Evolutionary conservation across 2,888 invertebrate genomes (phyloP).

Genomic region (Muschampia plurimacula): DNA sequence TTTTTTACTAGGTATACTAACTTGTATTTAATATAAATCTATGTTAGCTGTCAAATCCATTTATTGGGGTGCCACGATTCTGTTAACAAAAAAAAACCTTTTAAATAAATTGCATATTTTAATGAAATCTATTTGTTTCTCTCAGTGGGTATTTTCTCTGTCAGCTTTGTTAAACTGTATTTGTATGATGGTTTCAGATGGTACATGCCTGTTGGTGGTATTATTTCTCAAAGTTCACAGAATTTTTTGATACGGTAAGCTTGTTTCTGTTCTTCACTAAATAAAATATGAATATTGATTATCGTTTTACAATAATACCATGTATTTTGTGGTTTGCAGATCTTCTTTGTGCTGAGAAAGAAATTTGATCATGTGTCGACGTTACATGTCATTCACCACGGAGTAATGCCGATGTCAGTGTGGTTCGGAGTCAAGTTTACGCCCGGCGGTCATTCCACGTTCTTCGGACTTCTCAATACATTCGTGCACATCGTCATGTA

Average conservation of each 20-base stretch:
- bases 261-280: not conserved
- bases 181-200: slow-evolving; percentile 86
- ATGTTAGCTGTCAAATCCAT: no score
- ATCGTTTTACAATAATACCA: not conserved
- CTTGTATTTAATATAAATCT: no score
- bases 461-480: slow-evolving; percentile 97
- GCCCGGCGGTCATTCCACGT: slow-evolving; percentile 97
- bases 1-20: no score
- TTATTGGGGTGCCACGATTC: no score
- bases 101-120: no score
- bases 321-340: slow-evolving; percentile 65
- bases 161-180: slow-evolving; percentile 17
- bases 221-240: slow-evolving; percentile 97
- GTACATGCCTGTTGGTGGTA: slow-evolving; percentile 96
- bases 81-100: no score
- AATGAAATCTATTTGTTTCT: no score
- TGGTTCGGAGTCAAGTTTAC: slow-evolving; percentile 97
- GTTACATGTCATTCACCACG: slow-evolving; percentile 97
- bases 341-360: slow-evolving; percentile 97
- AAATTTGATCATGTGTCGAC: slow-evolving; percentile 96
- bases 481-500: slow-evolving; percentile 99
- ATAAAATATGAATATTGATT: not conserved
- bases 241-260: slow-evolving; percentile 95
- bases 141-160: not conserved
- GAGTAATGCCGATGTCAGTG: slow-evolving; percentile 97